Percentiles rank a stretch among this genome's conserved stretches.
Conservation (phyloP, 1,140 invertebrate species). For the Mycetomoellerius zeteki region DNA sequence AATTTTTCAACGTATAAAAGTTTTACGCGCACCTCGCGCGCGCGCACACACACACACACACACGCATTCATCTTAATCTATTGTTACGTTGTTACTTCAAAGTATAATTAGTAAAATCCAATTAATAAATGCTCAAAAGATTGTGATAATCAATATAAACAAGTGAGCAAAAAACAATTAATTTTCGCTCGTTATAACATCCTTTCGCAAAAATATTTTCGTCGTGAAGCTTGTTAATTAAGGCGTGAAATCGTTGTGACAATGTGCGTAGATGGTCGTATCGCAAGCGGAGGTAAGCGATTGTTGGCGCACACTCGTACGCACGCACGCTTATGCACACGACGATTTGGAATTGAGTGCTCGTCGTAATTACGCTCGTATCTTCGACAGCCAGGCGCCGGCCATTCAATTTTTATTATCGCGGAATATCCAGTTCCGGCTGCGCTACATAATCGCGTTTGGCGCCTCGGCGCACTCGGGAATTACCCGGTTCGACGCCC, state of each 20-base stretch:
- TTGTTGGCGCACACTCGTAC: conserved; percentile 25
- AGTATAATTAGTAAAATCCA: background rate
- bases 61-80: background rate
- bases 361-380: conserved; percentile 73
- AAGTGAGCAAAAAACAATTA: background rate
- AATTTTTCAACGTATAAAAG: background rate
- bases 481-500: conserved; percentile 74
- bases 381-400: conserved; percentile 71
- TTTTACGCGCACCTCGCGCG: background rate
- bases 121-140: conserved; percentile 23
- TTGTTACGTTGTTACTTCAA: background rate
- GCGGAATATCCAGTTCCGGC: conserved; percentile 65
- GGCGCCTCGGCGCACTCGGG: conserved; percentile 71
- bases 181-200: conserved; percentile 18
- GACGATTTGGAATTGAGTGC: conserved; percentile 71
- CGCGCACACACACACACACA: background rate
- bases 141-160: conserved; percentile 20
- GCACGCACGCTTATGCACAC: conserved; percentile 19
- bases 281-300: conserved; percentile 39
- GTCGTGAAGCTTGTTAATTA: conserved; percentile 53
- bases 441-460: conserved; percentile 75
- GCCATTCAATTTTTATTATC: conserved; percentile 75
- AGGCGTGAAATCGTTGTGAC: conserved; percentile 56
- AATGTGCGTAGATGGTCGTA: conserved; percentile 55
- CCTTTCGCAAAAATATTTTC: conserved; percentile 3